These are phyloP conservation scores for Psammodynastes pulverulentus DNA, from an alignment of 2,113 vertebrate genomes.

Conservation along the genomic window DNA sequence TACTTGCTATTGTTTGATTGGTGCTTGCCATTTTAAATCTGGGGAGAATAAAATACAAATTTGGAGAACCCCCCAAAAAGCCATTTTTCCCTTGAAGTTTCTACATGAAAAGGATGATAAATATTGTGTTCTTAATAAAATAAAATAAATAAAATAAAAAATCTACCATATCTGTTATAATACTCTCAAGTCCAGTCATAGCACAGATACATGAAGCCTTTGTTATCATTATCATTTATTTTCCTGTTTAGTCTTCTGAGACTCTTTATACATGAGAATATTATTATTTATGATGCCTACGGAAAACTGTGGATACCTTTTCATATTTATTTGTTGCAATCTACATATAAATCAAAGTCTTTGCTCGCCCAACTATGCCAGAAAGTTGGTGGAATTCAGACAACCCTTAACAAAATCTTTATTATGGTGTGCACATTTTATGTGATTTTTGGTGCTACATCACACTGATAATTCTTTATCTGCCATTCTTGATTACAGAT, in stretches of 20 bases:
- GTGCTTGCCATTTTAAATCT: too few species aligned
- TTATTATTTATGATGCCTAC: not conserved
- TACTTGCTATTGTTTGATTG: too few species aligned
- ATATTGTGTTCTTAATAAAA: not conserved
- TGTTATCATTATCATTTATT: too few species aligned
- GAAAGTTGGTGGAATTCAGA: not conserved
- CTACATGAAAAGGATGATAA: not conserved
- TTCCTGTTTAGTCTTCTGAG: too few species aligned
- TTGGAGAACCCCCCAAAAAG: too few species aligned
- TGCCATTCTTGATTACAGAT: not conserved
- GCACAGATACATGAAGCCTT: too few species aligned
- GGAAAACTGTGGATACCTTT: not conserved
- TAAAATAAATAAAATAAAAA: too few species aligned
- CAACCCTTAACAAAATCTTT: not conserved
- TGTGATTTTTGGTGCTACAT: not conserved
- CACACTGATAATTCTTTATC: not conserved
- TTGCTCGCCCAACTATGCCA: too few species aligned
- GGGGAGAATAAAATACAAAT: too few species aligned
- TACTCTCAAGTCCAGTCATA: not conserved
- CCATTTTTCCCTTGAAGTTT: too few species aligned
- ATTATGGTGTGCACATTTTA: not conserved
- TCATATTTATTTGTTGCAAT: not conserved
- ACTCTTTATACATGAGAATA: too few species aligned
- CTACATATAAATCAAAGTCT: too few species aligned
- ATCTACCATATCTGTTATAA: not conserved